Percentiles rank a stretch among this genome's conserved stretches.
These are phyloP conservation scores for Probosciger aterrimus DNA, from an alignment of 2,113 vertebrate species.

Conservation along the genomic window DNA sequence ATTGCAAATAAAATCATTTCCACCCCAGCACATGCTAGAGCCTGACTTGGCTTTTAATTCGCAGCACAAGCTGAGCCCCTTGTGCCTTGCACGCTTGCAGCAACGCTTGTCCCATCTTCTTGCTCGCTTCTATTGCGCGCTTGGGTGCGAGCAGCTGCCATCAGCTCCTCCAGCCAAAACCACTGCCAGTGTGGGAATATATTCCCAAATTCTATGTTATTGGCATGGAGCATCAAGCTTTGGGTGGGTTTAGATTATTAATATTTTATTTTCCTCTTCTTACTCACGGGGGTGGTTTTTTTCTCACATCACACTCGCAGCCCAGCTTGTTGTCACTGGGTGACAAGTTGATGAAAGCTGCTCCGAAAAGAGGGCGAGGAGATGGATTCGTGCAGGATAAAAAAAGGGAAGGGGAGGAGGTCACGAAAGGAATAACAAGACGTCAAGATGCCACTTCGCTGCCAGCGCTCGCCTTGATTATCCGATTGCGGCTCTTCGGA, in stretches of 20 bases:
- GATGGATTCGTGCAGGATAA: neutral
- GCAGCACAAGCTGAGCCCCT: accelerated
- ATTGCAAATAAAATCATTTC: neutral
- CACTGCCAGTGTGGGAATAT: neutral
- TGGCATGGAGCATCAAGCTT: neutral
- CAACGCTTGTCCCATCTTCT: neutral
- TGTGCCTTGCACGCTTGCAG: accelerated
- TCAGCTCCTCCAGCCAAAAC: neutral
- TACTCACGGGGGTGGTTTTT: neutral
- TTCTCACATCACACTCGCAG: neutral
- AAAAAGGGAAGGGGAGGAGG: neutral
- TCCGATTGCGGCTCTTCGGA: neutral
- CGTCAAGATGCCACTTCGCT: neutral
- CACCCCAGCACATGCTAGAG: accelerated
- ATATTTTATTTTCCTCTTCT: neutral
- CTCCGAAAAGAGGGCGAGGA: neutral
- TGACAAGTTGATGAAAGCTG: conserved; percentile 60
- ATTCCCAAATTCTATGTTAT: neutral
- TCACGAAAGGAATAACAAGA: neutral
- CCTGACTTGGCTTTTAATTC: neutral
- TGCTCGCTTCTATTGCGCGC: accelerated
- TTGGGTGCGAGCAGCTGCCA: neutral
- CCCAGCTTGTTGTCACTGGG: neutral
- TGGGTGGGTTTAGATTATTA: neutral
- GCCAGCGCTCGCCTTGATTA: neutral